Evolutionary conservation across 1,140 invertebrate genomes (phyloP).

Genomic region (Megathymus violae): DNA sequence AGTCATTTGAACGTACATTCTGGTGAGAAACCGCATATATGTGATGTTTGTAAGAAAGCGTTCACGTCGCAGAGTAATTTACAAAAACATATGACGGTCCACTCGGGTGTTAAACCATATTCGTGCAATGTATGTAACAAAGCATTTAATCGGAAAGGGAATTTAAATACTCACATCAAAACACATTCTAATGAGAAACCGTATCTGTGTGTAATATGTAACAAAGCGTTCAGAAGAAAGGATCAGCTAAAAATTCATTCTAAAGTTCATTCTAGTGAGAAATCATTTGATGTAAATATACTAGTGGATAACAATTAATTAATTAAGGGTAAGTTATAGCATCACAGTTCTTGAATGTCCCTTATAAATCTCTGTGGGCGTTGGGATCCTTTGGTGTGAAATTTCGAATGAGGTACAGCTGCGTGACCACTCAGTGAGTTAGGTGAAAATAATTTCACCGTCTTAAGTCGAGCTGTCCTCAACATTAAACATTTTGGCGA

Average conservation of each 20-base stretch:
- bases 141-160: background rate
- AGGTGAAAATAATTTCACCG: too few species aligned
- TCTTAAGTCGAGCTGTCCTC: too few species aligned
- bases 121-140: background rate
- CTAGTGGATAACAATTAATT: too few species aligned
- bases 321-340: too few species aligned
- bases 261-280: background rate
- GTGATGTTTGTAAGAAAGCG: background rate
- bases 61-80: background rate
- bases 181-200: background rate
- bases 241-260: background rate
- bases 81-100: background rate
- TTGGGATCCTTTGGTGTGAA: too few species aligned
- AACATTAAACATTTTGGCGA: too few species aligned
- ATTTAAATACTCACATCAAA: background rate
- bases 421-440: too few species aligned
- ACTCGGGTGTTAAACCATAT: background rate
- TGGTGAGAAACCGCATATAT: background rate
- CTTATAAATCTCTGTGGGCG: too few species aligned
- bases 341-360: too few species aligned
- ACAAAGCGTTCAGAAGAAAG: background rate
- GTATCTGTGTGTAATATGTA: background rate
- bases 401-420: too few species aligned
- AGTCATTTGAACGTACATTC: background rate
- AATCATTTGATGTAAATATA: slow-evolving; percentile 6